Conservation (phyloP, 2,888 invertebrate species). For the Bellardia pandia region DNA sequence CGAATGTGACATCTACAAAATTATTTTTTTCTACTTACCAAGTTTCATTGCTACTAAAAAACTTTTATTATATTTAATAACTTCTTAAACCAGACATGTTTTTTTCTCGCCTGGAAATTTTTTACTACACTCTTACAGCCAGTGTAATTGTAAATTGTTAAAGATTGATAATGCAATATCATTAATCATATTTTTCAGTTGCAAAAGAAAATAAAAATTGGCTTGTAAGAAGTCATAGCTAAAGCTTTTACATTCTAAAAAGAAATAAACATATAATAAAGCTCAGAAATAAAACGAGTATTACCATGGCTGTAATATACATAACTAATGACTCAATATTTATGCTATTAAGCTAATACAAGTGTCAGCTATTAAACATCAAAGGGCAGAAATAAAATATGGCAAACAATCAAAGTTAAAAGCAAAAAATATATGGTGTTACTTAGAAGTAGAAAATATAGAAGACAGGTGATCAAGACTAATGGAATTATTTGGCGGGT, state of each 20-base stretch:
- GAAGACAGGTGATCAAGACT: too few relatives aligned
- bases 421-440: too few relatives aligned
- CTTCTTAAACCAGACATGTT: too few relatives aligned
- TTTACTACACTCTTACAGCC: background rate
- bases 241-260: background rate
- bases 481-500: too few relatives aligned
- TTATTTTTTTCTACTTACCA: too few relatives aligned
- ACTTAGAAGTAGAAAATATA: too few relatives aligned
- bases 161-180: slow-evolving; percentile 21
- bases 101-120: background rate
- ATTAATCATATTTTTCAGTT: slow-evolving; percentile 41
- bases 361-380: background rate
- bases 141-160: slow-evolving; percentile 23
- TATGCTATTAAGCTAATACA: slow-evolving; percentile 3
- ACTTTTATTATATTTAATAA: too few relatives aligned
- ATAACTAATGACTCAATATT: background rate
- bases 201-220: background rate
- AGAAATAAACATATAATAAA: background rate
- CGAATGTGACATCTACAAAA: too few relatives aligned
- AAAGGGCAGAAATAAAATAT: background rate
- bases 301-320: background rate
- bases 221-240: background rate
- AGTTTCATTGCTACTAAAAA: too few relatives aligned
- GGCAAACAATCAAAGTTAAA: too few relatives aligned
- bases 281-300: background rate